A percentile compares a stretch with the other conserved stretches of the same genome.
phyloP scores from a whole-genome alignment of 2,113 vertebrate genomes.

The Datnioides undecimradiatus region DNA sequence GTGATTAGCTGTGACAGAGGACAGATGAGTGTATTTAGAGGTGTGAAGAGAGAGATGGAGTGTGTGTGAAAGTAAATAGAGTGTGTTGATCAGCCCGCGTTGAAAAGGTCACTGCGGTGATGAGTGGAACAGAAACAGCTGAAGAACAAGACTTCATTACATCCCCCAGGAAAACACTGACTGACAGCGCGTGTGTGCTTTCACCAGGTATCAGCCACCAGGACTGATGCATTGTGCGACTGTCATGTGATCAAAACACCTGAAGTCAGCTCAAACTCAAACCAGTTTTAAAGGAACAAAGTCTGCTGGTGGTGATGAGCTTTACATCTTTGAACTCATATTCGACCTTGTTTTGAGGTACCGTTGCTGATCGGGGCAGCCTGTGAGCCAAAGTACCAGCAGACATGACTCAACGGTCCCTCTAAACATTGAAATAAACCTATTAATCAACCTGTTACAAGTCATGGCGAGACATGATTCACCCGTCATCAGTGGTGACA shows the following conservation, averaged over 20 bases:
- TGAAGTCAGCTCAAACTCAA: not conserved
- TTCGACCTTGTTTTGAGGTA: no score
- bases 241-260: not conserved
- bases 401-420: slow-evolving; percentile 13
- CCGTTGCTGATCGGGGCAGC: not conserved
- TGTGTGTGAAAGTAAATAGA: slow-evolving; percentile 22
- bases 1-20: slow-evolving; percentile 1
- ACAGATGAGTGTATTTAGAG: slow-evolving; percentile 18
- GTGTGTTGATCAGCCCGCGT: slow-evolving; percentile 3
- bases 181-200: not conserved
- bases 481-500: no score
- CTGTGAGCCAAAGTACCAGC: not conserved
- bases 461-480: no score
- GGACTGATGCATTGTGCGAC: not conserved
- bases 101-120: slow-evolving; percentile 59
- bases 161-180: slow-evolving; percentile 25
- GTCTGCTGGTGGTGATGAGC: not conserved
- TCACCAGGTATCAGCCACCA: not conserved
- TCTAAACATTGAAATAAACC: not conserved
- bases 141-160: slow-evolving; percentile 15
- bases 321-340: not conserved
- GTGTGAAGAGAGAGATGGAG: slow-evolving; percentile 22
- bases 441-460: not conserved
- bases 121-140: slow-evolving; percentile 30
- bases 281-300: slow-evolving; percentile 5